Evolutionary conservation across 1,140 invertebrate genomes (phyloP), one percentile per base, ranked within the genome.

Genomic region (Hermatobates lingyangjiaoensis): DNA sequence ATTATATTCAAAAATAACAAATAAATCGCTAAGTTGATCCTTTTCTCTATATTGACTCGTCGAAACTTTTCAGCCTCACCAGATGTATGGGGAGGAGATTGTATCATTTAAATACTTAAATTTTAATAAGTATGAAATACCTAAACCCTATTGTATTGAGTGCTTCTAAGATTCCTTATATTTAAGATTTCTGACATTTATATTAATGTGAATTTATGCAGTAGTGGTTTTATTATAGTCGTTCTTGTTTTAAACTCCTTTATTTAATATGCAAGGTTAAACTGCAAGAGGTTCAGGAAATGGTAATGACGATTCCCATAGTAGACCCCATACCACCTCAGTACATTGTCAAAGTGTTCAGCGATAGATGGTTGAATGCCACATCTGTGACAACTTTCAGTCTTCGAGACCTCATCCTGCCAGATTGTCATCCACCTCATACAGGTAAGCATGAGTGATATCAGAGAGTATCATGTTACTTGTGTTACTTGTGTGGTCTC

Each of bases 301-400:
- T 99, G 1, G 76, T 92, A 2, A 95, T 98, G 69, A 97, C 92
- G 1, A 96, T 99, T 64, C 96, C 94, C 0, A 74, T 98, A 15
- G 74, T 78, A 48, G 92, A 98, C 62, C 87, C 90, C 2, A 63
- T 93, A 47, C 90, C 92, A 1, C 74, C 80, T 26, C 90, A 97
- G 63, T 99, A 98, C 71, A 83, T 91, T 58, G 76, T 98, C 2
- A 75, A 79, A 57, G 79, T 83, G 18, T 79, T 78, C 21, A 93
- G 87, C 55, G 93, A 98, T 70, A 68, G 80, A 53, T 98, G 93
- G 90, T 64, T 98, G 1, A 85, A 87, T 27, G 83, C 82, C 40
- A 80, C 83, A 56, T 75, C 71, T 14, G 72, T 74, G 40, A 66
- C 80, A 50, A 70, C 88, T 0, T 70, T 98, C 5, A 84, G 81